These are phyloP conservation scores for Lethenteron camtschaticum DNA, from an alignment of 2,113 vertebrate genomes.

Conservation along the genomic window DNA sequence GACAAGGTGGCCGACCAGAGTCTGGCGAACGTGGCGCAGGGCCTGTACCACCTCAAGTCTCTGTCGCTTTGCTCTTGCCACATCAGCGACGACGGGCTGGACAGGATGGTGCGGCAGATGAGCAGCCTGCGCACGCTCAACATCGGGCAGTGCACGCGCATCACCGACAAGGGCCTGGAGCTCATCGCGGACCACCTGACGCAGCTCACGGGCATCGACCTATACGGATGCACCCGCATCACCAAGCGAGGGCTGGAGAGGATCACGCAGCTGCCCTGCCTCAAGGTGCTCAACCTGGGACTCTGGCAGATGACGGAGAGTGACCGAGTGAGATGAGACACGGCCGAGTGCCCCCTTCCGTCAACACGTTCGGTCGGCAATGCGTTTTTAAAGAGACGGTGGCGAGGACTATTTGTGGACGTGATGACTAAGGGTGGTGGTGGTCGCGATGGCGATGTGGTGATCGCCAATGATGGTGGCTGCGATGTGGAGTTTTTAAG, in stretches of 20 bases:
- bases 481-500: too few species aligned
- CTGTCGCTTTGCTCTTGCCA: conserved; percentile 94
- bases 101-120: conserved; percentile 97
- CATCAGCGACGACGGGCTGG: conserved; percentile 88
- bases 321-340: not conserved
- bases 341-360: too few species aligned
- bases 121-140: conserved; percentile 86
- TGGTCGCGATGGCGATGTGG: too few species aligned
- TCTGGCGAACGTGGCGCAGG: conserved; percentile 85
- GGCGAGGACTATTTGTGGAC: too few species aligned
- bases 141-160: conserved; percentile 88
- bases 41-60: conserved; percentile 73
- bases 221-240: conserved; percentile 94
- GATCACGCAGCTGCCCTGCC: conserved; percentile 95
- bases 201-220: conserved; percentile 80
- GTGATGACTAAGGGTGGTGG: too few species aligned
- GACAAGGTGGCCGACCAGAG: conserved; percentile 98
- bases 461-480: too few species aligned
- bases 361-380: too few species aligned
- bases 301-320: conserved; percentile 87
- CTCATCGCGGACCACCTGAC: conserved; percentile 88
- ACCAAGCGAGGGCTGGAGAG: conserved; percentile 92
- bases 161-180: conserved; percentile 96
- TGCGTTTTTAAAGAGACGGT: too few species aligned
- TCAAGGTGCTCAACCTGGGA: conserved; percentile 97